A percentile compares a stretch with the other conserved stretches of the same genome.
Evolutionary conservation across 1,140 invertebrate species (phyloP).

Genomic region (Aphidius gifuensis): DNA sequence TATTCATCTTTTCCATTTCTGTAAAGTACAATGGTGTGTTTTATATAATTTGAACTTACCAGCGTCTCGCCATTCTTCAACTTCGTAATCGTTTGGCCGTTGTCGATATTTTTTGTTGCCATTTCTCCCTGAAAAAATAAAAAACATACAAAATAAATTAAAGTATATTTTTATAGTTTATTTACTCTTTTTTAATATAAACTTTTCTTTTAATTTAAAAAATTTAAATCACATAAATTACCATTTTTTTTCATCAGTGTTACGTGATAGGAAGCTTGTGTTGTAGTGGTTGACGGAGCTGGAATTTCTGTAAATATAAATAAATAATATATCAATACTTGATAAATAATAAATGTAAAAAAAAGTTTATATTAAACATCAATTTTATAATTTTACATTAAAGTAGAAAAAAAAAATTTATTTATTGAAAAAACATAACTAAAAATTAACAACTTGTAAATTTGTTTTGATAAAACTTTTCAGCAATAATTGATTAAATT

Average conservation of each 20-base stretch:
- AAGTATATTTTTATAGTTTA: neutral
- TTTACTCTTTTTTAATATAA: constrained; percentile 1
- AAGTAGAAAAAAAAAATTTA: too few species aligned
- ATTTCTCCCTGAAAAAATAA: constrained; percentile 40
- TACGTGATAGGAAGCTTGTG: constrained; percentile 52
- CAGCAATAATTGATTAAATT: too few species aligned
- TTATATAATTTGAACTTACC: constrained; percentile 43
- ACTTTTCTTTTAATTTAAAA: neutral
- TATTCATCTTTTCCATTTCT: too few species aligned
- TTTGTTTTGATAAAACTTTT: too few species aligned
- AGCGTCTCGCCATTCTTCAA: constrained; percentile 61
- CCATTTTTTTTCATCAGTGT: constrained; percentile 44
- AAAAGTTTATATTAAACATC: too few species aligned
- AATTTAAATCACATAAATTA: constrained; percentile 30
- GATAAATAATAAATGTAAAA: too few species aligned
- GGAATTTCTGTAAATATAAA: constrained; percentile 61
- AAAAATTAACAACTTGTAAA: too few species aligned
- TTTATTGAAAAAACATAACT: too few species aligned
- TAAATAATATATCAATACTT: too few species aligned
- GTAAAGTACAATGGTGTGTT: too few species aligned
- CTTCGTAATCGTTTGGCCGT: constrained; percentile 57
- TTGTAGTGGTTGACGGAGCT: constrained; percentile 66
- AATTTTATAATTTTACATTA: too few species aligned
- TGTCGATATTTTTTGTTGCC: constrained; percentile 45
- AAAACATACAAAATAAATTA: constrained; percentile 23